Base-by-base conservation (phyloP, 2,888 invertebrate genomes). In the Autographa pulchrina region DNA sequence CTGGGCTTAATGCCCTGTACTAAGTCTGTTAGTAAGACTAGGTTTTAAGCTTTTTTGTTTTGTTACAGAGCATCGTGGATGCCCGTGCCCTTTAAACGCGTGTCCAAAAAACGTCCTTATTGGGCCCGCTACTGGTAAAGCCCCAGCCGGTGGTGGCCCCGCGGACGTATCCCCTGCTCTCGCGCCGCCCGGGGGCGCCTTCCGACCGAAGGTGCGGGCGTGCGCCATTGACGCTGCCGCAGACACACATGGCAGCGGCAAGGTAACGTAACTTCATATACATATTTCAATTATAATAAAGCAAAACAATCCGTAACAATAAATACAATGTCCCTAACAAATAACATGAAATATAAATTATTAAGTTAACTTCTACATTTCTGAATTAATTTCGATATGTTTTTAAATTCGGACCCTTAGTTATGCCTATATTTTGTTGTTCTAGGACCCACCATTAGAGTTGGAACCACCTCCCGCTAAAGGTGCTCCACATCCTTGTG, bases 61-160 rank as follows among this genome's bases (percentile, higher is more conserved):
- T 81, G 41, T 91, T 91, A 16, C 91, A 96, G 95, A 96, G 90
- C 95, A 95, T 74, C 92, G 95, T 85, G 96, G 97, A 95, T 98
- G 98, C 96, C 98, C 98, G 89, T 98, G 98, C 97, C 98, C 98
- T 96, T 97, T 98, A 97, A 98, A 98, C 96, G 97, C 98, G 97
- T 98, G 98, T 98, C 98, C 98, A 98, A 98, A 98, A 98, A 98
- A 98, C 98, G 98, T 98, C 97, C 98, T 97, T 98, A 98, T 98
- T 98, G 98, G 98, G 97, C 98, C 98, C 98, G 98, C 98, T 98
- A 98, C 98, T 98, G 98, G 98, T 98, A 98, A 98, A 97, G 97
- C 97, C 97, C 98, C 98, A 97, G 96, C 96, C 95, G 96, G 97
- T 96, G 96, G 96, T 96, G 97, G 96, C 96, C 96, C 94, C 84